Base-by-base conservation (phyloP, 2,113 vertebrate species). In the Colinus virginianus region DNA sequence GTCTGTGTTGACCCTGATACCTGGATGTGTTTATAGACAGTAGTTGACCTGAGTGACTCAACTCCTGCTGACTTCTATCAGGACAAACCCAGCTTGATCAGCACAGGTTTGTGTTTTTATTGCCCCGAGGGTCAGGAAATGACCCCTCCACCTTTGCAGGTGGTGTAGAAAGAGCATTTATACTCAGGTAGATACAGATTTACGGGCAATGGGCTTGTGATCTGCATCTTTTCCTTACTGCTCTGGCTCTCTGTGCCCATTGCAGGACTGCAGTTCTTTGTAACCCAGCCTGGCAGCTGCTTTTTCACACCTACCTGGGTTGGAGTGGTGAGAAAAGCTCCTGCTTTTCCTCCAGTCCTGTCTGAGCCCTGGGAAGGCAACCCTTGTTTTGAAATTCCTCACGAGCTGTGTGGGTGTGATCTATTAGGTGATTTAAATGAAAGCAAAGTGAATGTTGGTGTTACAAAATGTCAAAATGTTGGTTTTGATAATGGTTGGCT, bases 61-160 rank as follows among this genome's bases (percentile, higher is more conserved):
- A 16, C n/a, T 36, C 4, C 22, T 55, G 11, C 21, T 68, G 68
- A 7, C 58, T 13, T 0, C 0, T 28, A 9, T 71, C 62, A 26
- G 26, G 38, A 46, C 43, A 80, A 84, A 78, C 12, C 14, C 61
- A 28, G 51, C 8, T 0, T 8, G 40, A 40, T 22, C 34, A 64
- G 81, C 38, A 40, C 48, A 78, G 7, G 0, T 28, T 75, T 38
- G 46, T 48, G 5, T 17, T 38, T 81, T 51, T 15, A 11, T 30
- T 7, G 20, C 53, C 21, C 3, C 76, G 46, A 1, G 16, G 71
- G 45, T 55, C 49, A 55, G 34, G 64, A 80, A 43, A 38, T 78
- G 0, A 18, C 30, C 86, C 63, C 7, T 90, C 13, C 11, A 5
- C 17, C 38, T 0, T 0, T 38, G 20, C 42, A 59, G 69, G 49